These are phyloP conservation scores for Microctenopoma stevenorrisi DNA, from an alignment of 2,797 vertebrate species.

Conservation along the genomic window DNA sequence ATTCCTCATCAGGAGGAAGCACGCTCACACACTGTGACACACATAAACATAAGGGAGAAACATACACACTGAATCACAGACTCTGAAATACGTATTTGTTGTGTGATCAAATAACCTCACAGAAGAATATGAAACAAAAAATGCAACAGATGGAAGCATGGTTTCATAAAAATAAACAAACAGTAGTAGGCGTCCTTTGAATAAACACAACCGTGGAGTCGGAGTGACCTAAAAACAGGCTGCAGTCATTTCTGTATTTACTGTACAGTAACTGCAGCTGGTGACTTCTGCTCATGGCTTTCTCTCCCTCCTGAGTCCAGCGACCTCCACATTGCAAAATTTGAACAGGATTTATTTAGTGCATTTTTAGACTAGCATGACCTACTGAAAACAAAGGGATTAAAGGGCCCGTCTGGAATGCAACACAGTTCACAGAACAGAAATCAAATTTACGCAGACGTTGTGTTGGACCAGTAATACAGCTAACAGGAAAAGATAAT, in stretches of 20 bases:
- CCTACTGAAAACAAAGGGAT: constrained; percentile 17
- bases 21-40: background rate
- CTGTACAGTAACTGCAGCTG: constrained; percentile 2
- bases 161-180: too few relatives aligned
- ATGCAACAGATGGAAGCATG: too few relatives aligned
- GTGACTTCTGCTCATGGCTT: constrained; percentile 18
- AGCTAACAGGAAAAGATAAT: too few relatives aligned
- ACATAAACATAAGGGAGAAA: background rate
- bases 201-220: too few relatives aligned
- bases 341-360: constrained; percentile 15
- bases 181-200: too few relatives aligned
- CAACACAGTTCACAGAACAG: too few relatives aligned
- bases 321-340: constrained; percentile 19
- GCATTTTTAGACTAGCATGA: constrained; percentile 13
- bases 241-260: constrained; percentile 8
- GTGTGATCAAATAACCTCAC: background rate
- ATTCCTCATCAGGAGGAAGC: constrained; percentile 17
- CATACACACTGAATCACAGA: background rate
- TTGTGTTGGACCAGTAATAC: too few relatives aligned
- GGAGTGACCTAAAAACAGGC: too few relatives aligned
- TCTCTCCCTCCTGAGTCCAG: constrained; percentile 46
- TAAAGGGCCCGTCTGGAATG: background rate
- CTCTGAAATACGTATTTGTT: background rate
- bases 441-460: too few relatives aligned
- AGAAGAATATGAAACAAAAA: too few relatives aligned